Percentiles rank a stretch among this genome's conserved stretches.
phyloP scores from a whole-genome alignment of 2,888 invertebrate species.

The Orchesellides sinensis region DNA sequence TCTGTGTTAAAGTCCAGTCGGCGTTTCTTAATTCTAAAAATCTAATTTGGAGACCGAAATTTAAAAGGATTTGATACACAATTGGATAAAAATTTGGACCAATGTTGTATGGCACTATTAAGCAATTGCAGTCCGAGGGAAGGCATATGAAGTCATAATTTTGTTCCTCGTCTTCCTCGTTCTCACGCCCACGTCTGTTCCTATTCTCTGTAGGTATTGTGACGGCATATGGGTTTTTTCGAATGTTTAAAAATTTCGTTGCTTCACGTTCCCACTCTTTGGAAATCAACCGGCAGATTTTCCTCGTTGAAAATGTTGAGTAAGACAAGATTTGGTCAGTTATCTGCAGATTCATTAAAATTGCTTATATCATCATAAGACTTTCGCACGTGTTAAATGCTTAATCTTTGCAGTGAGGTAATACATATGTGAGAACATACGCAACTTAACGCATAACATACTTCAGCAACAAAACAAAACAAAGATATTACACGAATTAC shows the following conservation, averaged over 20 bases:
- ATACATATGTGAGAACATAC: too few species aligned
- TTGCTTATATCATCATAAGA: not conserved
- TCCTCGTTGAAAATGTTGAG: slow-evolving; percentile 25
- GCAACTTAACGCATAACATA: not conserved
- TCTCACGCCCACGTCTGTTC: not conserved
- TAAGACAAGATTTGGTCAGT: slow-evolving; percentile 34
- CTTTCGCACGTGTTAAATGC: not conserved
- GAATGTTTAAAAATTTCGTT: slow-evolving; percentile 27
- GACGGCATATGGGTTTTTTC: slow-evolving; percentile 41
- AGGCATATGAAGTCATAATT: slow-evolving; percentile 25
- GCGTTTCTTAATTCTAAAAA: slow-evolving; percentile 47
- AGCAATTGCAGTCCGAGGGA: slow-evolving; percentile 27
- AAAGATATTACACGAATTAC: not conserved
- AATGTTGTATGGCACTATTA: slow-evolving; percentile 38
- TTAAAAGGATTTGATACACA: slow-evolving; percentile 24
- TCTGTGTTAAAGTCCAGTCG: slow-evolving; percentile 43
- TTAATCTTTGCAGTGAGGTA: too few species aligned
- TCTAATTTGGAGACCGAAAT: slow-evolving; percentile 34
- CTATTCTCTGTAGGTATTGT: not conserved
- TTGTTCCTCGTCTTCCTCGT: not conserved
- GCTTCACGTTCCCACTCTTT: slow-evolving; percentile 60
- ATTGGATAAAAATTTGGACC: slow-evolving; percentile 41
- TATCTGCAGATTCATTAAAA: slow-evolving; percentile 44
- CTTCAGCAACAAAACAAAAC: not conserved
- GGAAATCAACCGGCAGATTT: slow-evolving; percentile 53